phyloP scores from a whole-genome alignment of 2,888 invertebrate species.

The Cheilosia grossa region DNA sequence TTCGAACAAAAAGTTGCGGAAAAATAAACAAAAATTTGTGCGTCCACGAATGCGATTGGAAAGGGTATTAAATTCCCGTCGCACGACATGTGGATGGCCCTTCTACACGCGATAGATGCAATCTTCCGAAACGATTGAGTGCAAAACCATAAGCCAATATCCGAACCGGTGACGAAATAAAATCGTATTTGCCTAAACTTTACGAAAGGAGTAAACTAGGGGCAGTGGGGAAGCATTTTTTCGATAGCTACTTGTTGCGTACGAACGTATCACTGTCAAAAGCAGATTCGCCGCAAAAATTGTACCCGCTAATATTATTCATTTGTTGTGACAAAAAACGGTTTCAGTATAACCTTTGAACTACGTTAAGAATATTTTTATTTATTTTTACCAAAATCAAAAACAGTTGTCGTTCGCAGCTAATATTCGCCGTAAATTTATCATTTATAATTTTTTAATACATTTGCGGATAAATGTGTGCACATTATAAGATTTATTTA shows the following conservation, averaged over 20 bases:
- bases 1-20: neutral
- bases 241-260: conserved; percentile 63
- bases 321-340: conserved; percentile 13
- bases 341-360: conserved; percentile 42
- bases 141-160: neutral
- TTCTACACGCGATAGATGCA: neutral
- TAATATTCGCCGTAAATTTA: conserved; percentile 46
- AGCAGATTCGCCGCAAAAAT: conserved; percentile 55
- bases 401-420: conserved; percentile 27
- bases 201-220: neutral
- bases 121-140: neutral
- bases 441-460: conserved; percentile 12
- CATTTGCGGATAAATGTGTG: neutral
- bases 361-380: conserved; percentile 15
- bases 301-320: neutral
- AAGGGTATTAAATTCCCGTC: neutral
- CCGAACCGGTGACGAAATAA: neutral
- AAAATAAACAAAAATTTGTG: neutral
- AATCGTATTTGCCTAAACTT: neutral
- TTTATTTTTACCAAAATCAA: conserved; percentile 45
- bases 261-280: conserved; percentile 13
- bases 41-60: neutral
- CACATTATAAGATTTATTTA: conserved; percentile 12
- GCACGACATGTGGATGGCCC: neutral
- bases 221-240: neutral